These are phyloP conservation scores for Pseudotriccus pelzelni DNA, from an alignment of 2,797 vertebrate genomes.

Conservation along the genomic window DNA sequence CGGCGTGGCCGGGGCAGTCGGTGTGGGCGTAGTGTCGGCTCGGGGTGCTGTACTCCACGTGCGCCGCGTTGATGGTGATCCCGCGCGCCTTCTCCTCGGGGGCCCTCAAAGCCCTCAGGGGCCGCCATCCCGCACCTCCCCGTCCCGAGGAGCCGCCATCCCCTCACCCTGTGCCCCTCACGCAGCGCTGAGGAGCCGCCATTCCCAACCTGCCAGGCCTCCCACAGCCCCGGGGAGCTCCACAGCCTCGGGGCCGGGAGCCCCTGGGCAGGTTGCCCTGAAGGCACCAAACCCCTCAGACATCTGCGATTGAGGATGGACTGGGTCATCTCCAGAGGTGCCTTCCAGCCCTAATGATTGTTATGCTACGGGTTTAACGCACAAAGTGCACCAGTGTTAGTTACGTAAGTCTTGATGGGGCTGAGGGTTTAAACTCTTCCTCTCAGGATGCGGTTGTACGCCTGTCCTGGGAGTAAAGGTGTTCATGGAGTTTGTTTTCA, in stretches of 20 bases:
- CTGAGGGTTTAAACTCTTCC: not conserved
- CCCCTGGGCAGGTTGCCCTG: fast-evolving
- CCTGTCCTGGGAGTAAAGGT: fast-evolving
- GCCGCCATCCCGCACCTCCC: too few relatives aligned
- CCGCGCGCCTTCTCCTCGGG: not conserved
- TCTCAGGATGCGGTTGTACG: fast-evolving
- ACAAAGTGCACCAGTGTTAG: fast-evolving
- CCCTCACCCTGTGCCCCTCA: not conserved
- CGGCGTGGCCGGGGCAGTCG: not conserved
- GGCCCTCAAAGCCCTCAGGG: not conserved
- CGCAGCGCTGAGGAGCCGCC: too few relatives aligned
- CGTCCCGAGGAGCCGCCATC: too few relatives aligned
- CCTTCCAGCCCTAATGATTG: fast-evolving
- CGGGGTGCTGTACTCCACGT: not conserved
- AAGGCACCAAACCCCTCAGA: fast-evolving
- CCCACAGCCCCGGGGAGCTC: not conserved
- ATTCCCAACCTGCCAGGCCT: not conserved
- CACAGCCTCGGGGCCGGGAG: too few relatives aligned
- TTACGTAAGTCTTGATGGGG: fast-evolving
- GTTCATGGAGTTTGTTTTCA: not conserved
- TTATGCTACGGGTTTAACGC: fast-evolving
- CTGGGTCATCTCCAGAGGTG: fast-evolving
- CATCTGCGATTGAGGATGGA: fast-evolving
- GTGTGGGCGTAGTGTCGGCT: not conserved
- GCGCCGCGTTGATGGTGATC: not conserved